Evolutionary conservation across 2,113 vertebrate genomes (phyloP).

Genomic region (Bettongia penicillata): DNA sequence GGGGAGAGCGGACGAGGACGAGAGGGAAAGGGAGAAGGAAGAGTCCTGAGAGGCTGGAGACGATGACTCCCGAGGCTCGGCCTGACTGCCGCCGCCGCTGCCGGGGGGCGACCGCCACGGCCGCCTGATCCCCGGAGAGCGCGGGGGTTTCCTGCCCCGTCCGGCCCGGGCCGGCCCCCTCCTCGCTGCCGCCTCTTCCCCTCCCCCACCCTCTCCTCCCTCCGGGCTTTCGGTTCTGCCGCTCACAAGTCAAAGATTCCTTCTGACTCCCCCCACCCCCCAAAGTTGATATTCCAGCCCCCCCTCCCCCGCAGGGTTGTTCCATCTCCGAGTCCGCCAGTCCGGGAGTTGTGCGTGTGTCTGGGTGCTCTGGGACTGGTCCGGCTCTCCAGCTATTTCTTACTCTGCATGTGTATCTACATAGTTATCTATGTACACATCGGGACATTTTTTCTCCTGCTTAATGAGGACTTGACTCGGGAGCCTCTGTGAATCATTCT

Average conservation of each 20-base stretch:
- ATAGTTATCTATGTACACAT: slow-evolving; percentile 63
- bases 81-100: slow-evolving; percentile 64
- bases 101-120: slow-evolving; percentile 68
- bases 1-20: background rate
- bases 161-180: background rate
- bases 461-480: slow-evolving; percentile 83
- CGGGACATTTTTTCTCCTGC: slow-evolving; percentile 49
- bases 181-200: slow-evolving; percentile 15
- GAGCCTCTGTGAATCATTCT: slow-evolving; percentile 85
- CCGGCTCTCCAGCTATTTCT: slow-evolving; percentile 9
- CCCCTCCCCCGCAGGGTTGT: background rate
- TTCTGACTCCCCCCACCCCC: slow-evolving; percentile 57
- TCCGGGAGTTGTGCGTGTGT: background rate
- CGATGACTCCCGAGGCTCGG: slow-evolving; percentile 44
- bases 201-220: background rate
- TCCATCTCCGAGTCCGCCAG: background rate
- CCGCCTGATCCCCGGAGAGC: slow-evolving; percentile 73
- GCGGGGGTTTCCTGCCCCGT: slow-evolving; percentile 41
- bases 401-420: slow-evolving; percentile 61
- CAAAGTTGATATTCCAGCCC: background rate
- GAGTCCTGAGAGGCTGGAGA: slow-evolving; percentile 13
- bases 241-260: slow-evolving; percentile 61
- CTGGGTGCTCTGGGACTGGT: background rate
- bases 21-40: background rate
- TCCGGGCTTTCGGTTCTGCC: slow-evolving; percentile 8